Percentiles rank a stretch among this genome's conserved stretches.
Conservation (phyloP, 2,797 vertebrate genomes). For the Mallotus villosus region DNA sequence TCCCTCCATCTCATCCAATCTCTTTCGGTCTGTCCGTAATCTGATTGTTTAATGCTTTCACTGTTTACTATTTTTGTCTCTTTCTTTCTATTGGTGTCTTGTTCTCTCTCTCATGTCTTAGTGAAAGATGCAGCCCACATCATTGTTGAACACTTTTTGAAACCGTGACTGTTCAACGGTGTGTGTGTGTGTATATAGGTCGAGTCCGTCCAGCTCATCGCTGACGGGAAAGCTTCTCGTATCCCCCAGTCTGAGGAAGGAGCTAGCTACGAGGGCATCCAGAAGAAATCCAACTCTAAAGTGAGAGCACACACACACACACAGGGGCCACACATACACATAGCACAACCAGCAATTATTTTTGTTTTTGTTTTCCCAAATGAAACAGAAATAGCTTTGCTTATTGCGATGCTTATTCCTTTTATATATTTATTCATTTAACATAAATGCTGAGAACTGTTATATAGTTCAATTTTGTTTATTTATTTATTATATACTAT, state of each 20-base stretch:
- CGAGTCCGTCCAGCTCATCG: conserved; percentile 93
- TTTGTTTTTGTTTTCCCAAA: too few species aligned
- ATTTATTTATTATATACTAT: conserved; percentile 1
- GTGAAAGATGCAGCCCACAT: not conserved
- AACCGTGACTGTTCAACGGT: not conserved
- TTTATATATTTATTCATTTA: not conserved
- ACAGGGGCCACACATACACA: not conserved
- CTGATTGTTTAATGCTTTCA: too few species aligned
- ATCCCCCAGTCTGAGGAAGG: conserved; percentile 86
- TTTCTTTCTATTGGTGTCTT: too few species aligned
- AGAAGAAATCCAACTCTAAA: conserved; percentile 91
- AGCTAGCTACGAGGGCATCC: conserved; percentile 94
- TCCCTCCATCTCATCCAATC: too few species aligned
- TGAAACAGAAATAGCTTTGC: too few species aligned
- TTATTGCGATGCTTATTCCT: not conserved
- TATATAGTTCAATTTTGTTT: not conserved
- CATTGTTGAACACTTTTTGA: not conserved
- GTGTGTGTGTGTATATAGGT: conserved; percentile 70
- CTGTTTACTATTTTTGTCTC: too few species aligned
- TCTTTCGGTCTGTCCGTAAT: too few species aligned
- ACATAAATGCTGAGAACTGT: not conserved
- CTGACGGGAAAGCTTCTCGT: conserved; percentile 87
- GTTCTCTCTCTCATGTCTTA: not conserved
- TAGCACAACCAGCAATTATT: too few species aligned
- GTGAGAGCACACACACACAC: conserved; percentile 61